Evolutionary conservation across 2,797 vertebrate species (phyloP), one percentile per base, ranked within the genome.

Genomic region (Gymnothorax javanicus): DNA sequence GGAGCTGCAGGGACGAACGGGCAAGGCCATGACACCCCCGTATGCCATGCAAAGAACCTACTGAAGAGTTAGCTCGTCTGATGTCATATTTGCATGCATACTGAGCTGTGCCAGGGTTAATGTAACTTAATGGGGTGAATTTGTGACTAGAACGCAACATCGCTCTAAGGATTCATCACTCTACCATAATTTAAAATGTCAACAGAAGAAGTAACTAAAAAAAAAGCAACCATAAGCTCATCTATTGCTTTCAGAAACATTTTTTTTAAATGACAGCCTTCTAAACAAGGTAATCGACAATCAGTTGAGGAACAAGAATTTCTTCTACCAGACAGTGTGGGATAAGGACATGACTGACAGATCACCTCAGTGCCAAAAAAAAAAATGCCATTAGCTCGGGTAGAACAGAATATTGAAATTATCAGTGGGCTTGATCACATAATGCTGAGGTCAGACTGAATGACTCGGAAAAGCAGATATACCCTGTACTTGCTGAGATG

Each of bases 1-100:
- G 95, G 92, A 7, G 94, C 95, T 96, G 84, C 23, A 56, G 60
- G 25, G 27, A 12, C 5, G 25, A 9, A 20, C 43, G 73, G 8
- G 62, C 52, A 13, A 12, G 20, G 4, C 8, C 43, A 77, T 15
- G 15, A 50, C 50, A 17, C 73, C 73, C 73, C 73, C 5, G 20
- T 7, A 77, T 1, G 73, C 17, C 15, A 52, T 7, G 12, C 73
- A 77, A 33, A 77, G 43, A 17, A 20, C 73, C 73, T 52, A 9
- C 23, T 5, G 2, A 59, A 90, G 59, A 84, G 17, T 50, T 13
- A 23, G 7, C 62, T 43, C 25, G 23, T 54, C 9, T 27, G n/a
- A 25, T 23, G 9, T 50, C 13, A 82, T 7, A 43, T 27, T 7
- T 15, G 7, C 27, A 67, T 82, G 56, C 11, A 86, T 20, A 15